Percentiles rank a stretch among this genome's conserved stretches.
Evolutionary conservation across 2,797 vertebrate genomes (phyloP).

Genomic region (Coracias cyanogaster): DNA sequence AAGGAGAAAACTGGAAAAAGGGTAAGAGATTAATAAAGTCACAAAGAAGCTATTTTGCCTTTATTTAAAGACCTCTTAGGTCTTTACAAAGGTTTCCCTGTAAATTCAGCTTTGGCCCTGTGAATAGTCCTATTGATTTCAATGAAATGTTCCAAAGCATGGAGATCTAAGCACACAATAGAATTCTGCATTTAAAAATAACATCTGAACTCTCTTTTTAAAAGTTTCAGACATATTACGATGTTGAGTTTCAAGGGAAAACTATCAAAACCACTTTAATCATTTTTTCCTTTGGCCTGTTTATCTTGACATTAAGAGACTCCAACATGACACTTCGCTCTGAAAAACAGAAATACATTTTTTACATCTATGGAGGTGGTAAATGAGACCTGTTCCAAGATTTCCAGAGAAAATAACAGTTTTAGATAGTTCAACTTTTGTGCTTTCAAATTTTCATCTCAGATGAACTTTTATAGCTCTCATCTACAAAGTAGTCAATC

Average conservation of each 20-base stretch:
- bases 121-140: neutral
- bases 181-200: neutral
- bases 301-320: neutral
- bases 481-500: neutral
- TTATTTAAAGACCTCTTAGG: neutral
- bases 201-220: neutral
- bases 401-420: neutral
- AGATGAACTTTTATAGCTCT: neutral
- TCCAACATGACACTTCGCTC: neutral
- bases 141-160: neutral
- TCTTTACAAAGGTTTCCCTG: neutral
- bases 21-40: neutral
- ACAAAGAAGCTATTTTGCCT: neutral
- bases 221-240: neutral
- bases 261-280: neutral
- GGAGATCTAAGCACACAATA: neutral
- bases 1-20: neutral
- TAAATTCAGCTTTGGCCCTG: neutral
- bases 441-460: neutral
- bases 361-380: neutral
- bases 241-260: neutral
- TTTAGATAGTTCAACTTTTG: neutral
- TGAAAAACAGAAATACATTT: neutral
- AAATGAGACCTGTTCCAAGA: neutral
- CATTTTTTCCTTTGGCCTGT: accelerated